These are phyloP conservation scores for Caenorhabditis briggsae DNA, from an alignment of 1,140 invertebrate genomes.

Conservation along the genomic window DNA sequence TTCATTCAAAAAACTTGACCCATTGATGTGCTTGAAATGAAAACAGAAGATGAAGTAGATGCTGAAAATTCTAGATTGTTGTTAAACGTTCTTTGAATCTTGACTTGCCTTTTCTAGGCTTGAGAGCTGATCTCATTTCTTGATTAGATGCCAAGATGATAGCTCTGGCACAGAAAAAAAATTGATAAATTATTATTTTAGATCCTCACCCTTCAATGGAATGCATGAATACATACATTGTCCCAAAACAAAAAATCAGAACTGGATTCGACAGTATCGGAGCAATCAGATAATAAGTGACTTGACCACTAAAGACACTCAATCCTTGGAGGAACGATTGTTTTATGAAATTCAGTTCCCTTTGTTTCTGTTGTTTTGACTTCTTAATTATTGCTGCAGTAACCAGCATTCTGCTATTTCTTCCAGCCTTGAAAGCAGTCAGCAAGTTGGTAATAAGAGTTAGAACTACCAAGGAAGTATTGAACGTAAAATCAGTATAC, in stretches of 20 bases:
- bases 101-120: too few species aligned
- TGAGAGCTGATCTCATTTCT: too few species aligned
- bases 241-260: neutral
- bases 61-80: too few species aligned
- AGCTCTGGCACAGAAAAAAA: neutral
- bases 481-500: constrained; percentile 27
- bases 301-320: neutral
- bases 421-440: neutral
- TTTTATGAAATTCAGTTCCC: constrained; percentile 4
- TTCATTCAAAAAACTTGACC: too few species aligned
- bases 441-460: neutral
- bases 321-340: constrained; percentile 5
- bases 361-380: neutral
- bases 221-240: constrained; percentile 15
- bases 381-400: neutral
- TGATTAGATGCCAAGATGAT: too few species aligned
- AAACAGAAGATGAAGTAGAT: too few species aligned
- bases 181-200: neutral
- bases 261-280: neutral
- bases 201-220: neutral
- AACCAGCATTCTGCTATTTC: neutral
- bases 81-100: too few species aligned
- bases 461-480: neutral
- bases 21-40: too few species aligned
- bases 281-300: neutral